Base-by-base conservation (phyloP, 2,888 invertebrate genomes). In the Tanytarsus gracilentus region DNA sequence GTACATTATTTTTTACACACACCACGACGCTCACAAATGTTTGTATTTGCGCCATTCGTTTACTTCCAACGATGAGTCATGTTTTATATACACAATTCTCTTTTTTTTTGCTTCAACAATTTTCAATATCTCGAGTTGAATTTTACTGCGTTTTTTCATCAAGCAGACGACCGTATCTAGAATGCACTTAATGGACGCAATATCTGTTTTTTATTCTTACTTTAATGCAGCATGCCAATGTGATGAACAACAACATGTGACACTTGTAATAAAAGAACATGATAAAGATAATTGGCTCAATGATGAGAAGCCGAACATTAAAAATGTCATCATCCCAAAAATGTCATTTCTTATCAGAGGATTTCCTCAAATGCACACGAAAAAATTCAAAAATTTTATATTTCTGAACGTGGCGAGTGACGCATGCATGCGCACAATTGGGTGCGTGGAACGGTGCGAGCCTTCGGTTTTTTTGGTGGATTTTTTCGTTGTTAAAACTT, bases 121-220 rank as follows among this genome's bases (percentile, higher is more conserved):
- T 44, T 44, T 40, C 21, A 9, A 9, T 44, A 23, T 44, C 40
- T 44, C 23, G 9, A 18, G 18, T 44, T 21, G 14, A 11, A n/a
- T 44, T 44, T 52, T n/a, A 53, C 21, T 53, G 53, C 36, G 36
- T 30, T 53, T 53, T 33, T 26, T 44, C 18, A 21, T 40, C 7
- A 8, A 49, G 26, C 49, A 49, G 26, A 49, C 25, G 26, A 49
- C 25, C 49, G 25, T n/a, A 40, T 16, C n/a, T 16, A 14, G 16
- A 40, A 53, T 53, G 36, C 53, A 53, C 33, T 53, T 53, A 53
- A 53, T 30, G 44, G 44, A 23, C 23, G 21, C 44, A 23, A 44
- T 44, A 44, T 9, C n/a, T 33, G n/a, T 33, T 33, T 33, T 33
- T 33, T 44, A 23, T 11, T 44, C 11, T 16, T 11, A 21, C 18